These are phyloP conservation scores for Melipona bicolor DNA, from an alignment of 2,888 invertebrate genomes.

Conservation along the genomic window DNA sequence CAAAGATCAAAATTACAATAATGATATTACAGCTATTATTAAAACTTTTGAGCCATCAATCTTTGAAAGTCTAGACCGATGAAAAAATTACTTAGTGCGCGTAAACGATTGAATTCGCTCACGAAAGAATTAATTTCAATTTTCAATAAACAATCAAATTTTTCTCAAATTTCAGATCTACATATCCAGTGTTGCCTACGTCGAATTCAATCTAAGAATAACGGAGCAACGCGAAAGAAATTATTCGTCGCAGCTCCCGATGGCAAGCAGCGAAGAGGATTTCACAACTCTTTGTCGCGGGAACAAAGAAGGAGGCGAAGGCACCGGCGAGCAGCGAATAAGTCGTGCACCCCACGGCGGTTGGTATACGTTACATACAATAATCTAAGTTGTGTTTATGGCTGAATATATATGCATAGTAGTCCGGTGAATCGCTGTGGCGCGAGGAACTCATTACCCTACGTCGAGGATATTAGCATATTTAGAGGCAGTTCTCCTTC, in stretches of 20 bases:
- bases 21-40: too few relatives aligned
- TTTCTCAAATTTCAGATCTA: not conserved
- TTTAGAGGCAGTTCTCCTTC: conserved; percentile 78
- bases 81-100: too few relatives aligned
- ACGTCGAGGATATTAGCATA: conserved; percentile 82
- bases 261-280: conserved; percentile 23
- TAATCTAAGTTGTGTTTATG: conserved; percentile 82
- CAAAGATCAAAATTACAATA: too few relatives aligned
- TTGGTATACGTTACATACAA: conserved; percentile 70
- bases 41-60: too few relatives aligned
- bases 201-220: not conserved
- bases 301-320: conserved; percentile 34
- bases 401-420: conserved; percentile 83
- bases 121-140: not conserved
- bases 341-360: conserved; percentile 61
- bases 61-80: not conserved
- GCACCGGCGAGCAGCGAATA: conserved; percentile 55
- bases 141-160: not conserved
- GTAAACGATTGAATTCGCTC: too few relatives aligned
- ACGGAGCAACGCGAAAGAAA: not conserved
- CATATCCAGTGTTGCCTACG: too few relatives aligned
- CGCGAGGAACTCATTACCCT: conserved; percentile 83
- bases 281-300: conserved; percentile 8
- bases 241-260: too few relatives aligned
- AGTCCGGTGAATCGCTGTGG: conserved; percentile 76